phyloP scores from a whole-genome alignment of 2,888 invertebrate species.

The Yponomeuta malinellus region DNA sequence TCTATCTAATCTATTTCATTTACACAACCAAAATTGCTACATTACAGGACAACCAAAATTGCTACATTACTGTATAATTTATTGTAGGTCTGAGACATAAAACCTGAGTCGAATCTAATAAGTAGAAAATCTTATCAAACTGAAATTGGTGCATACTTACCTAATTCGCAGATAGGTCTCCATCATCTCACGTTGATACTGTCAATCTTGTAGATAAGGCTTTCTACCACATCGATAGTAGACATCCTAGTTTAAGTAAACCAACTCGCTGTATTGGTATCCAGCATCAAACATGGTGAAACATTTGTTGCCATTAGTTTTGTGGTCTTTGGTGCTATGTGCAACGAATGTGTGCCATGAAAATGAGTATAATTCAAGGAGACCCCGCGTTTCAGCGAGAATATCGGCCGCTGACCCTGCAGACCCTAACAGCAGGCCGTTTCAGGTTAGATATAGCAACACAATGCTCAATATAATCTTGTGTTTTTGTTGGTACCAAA shows the following conservation, averaged over 20 bases:
- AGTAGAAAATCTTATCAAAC: not conserved
- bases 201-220: not conserved
- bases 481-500: too few species aligned
- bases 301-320: conserved; percentile 29
- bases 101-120: too few species aligned
- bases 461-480: too few species aligned
- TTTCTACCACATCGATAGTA: not conserved
- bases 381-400: conserved; percentile 27
- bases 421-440: conserved; percentile 51
- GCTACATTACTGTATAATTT: too few species aligned
- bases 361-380: conserved; percentile 27
- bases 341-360: conserved; percentile 37
- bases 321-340: conserved; percentile 33
- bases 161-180: not conserved
- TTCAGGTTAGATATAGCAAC: conserved; percentile 40
- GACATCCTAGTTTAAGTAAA: too few species aligned
- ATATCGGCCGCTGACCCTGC: conserved; percentile 44
- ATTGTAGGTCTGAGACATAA: too few species aligned
- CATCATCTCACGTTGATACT: not conserved
- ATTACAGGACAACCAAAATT: too few species aligned
- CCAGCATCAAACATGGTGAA: conserved; percentile 33
- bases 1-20: too few species aligned
- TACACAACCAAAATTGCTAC: too few species aligned
- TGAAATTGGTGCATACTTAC: not conserved
- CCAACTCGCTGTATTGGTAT: not conserved